Conservation (phyloP, 1,140 invertebrate genomes). For the Drosophila jambulina region DNA sequence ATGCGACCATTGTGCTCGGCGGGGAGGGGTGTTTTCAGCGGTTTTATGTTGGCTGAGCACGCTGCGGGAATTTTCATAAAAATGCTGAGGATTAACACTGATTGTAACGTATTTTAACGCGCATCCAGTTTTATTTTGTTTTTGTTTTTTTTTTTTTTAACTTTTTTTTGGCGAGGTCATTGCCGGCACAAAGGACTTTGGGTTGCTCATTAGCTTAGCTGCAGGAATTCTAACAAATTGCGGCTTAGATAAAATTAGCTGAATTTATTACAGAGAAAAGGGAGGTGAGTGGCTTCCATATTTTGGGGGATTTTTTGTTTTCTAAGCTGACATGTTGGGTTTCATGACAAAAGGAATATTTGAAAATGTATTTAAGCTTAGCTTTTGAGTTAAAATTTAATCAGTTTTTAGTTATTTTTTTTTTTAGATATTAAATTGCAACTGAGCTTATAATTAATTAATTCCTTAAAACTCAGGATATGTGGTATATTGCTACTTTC, state of each 20-base stretch:
- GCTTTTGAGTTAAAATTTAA: neutral
- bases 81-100: conserved; percentile 78
- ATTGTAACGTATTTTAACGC: conserved; percentile 79
- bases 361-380: neutral
- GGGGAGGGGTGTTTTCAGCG: conserved; percentile 7
- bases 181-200: conserved; percentile 25
- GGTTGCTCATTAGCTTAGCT: conserved; percentile 45
- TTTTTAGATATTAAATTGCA: no score
- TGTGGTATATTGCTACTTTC: neutral
- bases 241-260: conserved; percentile 44
- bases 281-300: conserved; percentile 1
- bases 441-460: no score
- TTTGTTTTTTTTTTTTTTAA: conserved; percentile 5
- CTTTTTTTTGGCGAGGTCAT: conserved; percentile 8
- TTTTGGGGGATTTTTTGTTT: neutral
- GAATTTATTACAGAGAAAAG: conserved; percentile 18
- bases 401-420: neutral
- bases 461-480: neutral
- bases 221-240: conserved; percentile 44
- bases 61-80: conserved; percentile 74
- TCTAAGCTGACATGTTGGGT: neutral
- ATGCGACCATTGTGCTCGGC: conserved; percentile 62
- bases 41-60: conserved; percentile 33
- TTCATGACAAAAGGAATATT: neutral
- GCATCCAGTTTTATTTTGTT: conserved; percentile 52